Conservation (phyloP, 2,888 invertebrate species). For the Perdita meconis region DNA sequence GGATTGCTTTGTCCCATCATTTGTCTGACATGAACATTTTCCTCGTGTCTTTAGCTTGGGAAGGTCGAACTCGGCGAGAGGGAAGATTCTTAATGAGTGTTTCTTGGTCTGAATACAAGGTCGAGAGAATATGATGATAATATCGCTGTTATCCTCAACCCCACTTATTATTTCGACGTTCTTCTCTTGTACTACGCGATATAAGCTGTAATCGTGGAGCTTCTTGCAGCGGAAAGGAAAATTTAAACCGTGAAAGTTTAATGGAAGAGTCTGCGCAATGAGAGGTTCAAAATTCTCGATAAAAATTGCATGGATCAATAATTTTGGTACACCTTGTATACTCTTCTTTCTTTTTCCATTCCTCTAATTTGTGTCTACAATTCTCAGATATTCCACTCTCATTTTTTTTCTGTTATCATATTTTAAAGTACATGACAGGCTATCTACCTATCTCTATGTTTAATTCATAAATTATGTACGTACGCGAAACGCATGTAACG, state of each 20-base stretch:
- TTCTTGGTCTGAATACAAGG: conserved; percentile 45
- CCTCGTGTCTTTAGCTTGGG: conserved; percentile 47
- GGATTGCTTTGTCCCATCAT: conserved; percentile 26
- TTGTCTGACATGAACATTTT: conserved; percentile 26
- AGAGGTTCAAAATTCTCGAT: no score
- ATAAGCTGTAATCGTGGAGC: not conserved
- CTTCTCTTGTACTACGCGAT: not conserved
- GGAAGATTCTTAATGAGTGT: conserved; percentile 6
- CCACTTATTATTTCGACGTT: conserved; percentile 17
- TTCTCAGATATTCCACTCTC: not conserved
- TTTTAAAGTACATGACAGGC: no score
- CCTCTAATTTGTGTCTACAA: no score
- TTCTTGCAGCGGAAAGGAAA: not conserved
- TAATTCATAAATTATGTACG: no score
- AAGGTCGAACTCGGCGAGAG: conserved; percentile 43
- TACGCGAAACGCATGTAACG: no score
- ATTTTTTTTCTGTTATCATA: no score
- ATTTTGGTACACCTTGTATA: no score
- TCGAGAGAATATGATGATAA: conserved; percentile 8
- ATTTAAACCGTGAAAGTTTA: not conserved
- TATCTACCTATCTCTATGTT: no score
- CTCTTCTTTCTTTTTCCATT: no score
- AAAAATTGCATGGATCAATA: no score
- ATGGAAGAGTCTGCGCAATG: not conserved
- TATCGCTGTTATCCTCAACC: conserved; percentile 15